Evolutionary conservation across 2,113 vertebrate genomes (phyloP).

Genomic region (Ursus arctos): DNA sequence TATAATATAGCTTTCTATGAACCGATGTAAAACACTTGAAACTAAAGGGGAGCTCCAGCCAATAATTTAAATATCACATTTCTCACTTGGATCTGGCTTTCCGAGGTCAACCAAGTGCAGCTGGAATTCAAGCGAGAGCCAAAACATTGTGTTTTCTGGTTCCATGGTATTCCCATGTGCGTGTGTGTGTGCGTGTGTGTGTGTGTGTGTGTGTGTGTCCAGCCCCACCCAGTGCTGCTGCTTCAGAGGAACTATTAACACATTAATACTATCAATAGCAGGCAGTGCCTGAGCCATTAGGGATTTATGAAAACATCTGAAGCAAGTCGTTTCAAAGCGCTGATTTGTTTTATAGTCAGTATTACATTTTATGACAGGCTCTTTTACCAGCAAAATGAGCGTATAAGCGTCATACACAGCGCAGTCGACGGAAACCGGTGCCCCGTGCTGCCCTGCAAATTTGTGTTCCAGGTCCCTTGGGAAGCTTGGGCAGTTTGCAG

Average conservation of each 20-base stretch:
- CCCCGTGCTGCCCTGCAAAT: constrained; percentile 70
- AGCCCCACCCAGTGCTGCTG: constrained; percentile 52
- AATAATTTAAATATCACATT: neutral
- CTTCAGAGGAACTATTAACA: constrained; percentile 81
- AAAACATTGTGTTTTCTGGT: neutral
- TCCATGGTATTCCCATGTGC: neutral
- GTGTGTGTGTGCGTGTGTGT: neutral
- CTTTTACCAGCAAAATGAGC: constrained; percentile 80
- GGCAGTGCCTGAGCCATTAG: constrained; percentile 67
- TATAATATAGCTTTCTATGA: constrained; percentile 9
- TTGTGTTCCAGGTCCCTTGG: constrained; percentile 62
- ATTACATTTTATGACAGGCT: constrained; percentile 81
- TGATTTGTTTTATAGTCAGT: constrained; percentile 72
- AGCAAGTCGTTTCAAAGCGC: constrained; percentile 74
- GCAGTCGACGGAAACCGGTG: constrained; percentile 34
- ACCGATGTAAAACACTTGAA: neutral
- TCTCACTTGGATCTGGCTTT: constrained; percentile 7
- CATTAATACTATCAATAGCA: constrained; percentile 77
- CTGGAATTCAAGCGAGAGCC: neutral
- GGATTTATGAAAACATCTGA: constrained; percentile 80
- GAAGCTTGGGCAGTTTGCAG: constrained; percentile 41
- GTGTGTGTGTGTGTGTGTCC: neutral
- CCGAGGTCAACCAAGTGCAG: neutral
- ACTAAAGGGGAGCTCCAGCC: neutral
- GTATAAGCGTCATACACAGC: constrained; percentile 52